Percentiles rank a stretch among this genome's conserved stretches.
These are phyloP conservation scores for Camelus dromedarius DNA, from an alignment of 2,113 vertebrate genomes.

Conservation along the genomic window DNA sequence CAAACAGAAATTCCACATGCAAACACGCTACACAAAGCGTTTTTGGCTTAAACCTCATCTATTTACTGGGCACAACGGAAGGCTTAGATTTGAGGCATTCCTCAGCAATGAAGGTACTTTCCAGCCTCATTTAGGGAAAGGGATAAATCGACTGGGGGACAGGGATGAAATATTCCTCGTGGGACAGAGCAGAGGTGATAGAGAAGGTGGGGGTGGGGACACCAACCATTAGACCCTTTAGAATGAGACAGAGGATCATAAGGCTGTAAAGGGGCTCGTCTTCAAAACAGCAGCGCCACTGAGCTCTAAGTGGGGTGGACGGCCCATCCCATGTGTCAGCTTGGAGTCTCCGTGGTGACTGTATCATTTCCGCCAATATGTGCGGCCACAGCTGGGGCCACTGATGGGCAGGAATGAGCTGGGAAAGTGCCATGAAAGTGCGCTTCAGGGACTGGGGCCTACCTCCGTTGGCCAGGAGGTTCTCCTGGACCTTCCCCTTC, in stretches of 20 bases:
- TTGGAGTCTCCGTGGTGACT: fast-evolving
- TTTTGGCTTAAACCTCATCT: neutral
- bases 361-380: fast-evolving
- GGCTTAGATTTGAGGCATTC: neutral
- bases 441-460: slow-evolving; percentile 79
- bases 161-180: neutral
- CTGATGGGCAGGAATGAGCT: neutral
- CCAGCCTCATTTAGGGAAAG: neutral
- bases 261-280: neutral
- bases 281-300: fast-evolving
- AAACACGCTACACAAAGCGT: neutral
- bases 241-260: fast-evolving
- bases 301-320: fast-evolving
- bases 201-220: neutral
- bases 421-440: fast-evolving
- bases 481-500: slow-evolving; percentile 94
- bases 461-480: slow-evolving; percentile 94
- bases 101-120: neutral
- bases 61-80: neutral
- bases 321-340: fast-evolving
- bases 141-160: too few species aligned
- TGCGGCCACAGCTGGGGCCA: neutral
- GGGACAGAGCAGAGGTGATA: neutral
- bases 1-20: neutral
- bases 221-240: neutral